These are phyloP conservation scores for Toxotes jaculatrix DNA, from an alignment of 2,113 vertebrate species.

Conservation along the genomic window DNA sequence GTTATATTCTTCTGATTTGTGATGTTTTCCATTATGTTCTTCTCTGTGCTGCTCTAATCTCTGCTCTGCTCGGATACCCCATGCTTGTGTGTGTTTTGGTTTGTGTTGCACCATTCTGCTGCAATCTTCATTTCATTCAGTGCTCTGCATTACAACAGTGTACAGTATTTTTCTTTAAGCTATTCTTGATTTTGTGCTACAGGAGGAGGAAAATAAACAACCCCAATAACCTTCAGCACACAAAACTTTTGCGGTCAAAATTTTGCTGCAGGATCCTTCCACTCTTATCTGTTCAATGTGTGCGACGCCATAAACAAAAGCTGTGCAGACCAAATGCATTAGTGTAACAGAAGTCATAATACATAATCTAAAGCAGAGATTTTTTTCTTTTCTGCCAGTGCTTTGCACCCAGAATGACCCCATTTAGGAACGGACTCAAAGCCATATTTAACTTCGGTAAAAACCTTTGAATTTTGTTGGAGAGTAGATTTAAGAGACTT, in stretches of 20 bases:
- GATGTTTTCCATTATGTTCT: constrained; percentile 26
- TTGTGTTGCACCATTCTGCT: not conserved
- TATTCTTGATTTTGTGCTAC: not conserved
- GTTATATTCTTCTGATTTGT: constrained; percentile 15
- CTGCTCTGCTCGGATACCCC: not conserved
- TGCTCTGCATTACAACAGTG: not conserved
- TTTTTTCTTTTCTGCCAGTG: not conserved
- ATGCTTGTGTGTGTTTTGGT: not conserved
- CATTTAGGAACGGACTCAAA: constrained; percentile 46
- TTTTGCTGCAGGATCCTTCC: constrained; percentile 14
- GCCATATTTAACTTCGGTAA: constrained; percentile 42
- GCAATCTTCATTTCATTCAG: not conserved
- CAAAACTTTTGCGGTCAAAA: constrained; percentile 20
- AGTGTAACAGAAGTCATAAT: constrained; percentile 21
- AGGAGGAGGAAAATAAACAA: not conserved
- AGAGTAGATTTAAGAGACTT: constrained; percentile 48
- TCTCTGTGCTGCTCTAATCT: constrained; percentile 13
- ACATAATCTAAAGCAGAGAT: constrained; percentile 45
- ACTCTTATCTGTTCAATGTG: constrained; percentile 26
- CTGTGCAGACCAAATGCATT: constrained; percentile 7
- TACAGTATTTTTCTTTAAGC: not conserved
- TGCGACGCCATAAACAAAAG: constrained; percentile 32
- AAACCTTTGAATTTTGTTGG: constrained; percentile 34
- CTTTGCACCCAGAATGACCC: constrained; percentile 49
- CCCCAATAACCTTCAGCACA: not conserved